A percentile compares a stretch with the other conserved stretches of the same genome.
These are phyloP conservation scores for Pterostichus madidus DNA, from an alignment of 2,888 invertebrate genomes.

Conservation along the genomic window DNA sequence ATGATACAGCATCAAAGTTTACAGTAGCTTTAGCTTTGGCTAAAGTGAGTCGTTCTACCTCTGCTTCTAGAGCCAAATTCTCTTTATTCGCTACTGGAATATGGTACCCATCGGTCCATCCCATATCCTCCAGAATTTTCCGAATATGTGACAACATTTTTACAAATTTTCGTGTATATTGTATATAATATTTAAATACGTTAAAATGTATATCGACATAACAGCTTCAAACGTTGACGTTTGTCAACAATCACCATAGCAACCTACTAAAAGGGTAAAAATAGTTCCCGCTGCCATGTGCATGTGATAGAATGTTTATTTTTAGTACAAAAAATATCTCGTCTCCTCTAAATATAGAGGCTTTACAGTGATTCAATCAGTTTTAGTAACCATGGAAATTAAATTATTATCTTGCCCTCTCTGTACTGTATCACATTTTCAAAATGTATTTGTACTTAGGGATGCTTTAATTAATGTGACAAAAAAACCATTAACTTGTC, in stretches of 20 bases:
- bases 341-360: conserved; percentile 68
- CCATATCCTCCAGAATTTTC: conserved; percentile 84
- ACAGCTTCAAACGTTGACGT: conserved; percentile 34
- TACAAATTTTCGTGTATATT: background rate
- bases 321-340: conserved; percentile 67
- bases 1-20: conserved; percentile 77
- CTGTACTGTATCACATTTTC: conserved; percentile 87
- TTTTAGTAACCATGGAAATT: conserved; percentile 71
- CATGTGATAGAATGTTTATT: conserved; percentile 55
- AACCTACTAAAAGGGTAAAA: conserved; percentile 46
- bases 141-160: conserved; percentile 79
- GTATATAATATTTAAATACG: conserved; percentile 27
- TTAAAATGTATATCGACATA: conserved; percentile 32
- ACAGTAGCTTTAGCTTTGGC: conserved; percentile 77
- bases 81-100: conserved; percentile 89
- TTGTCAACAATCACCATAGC: conserved; percentile 61
- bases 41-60: conserved; percentile 78
- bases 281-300: conserved; percentile 52
- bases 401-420: conserved; percentile 84
- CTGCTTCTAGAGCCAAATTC: conserved; percentile 81
- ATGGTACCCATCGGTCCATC: conserved; percentile 88
- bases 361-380: conserved; percentile 37
- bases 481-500: conserved; percentile 86
- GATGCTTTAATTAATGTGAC: conserved; percentile 87
- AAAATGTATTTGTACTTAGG: conserved; percentile 84